Conservation (phyloP, 1,140 invertebrate genomes). For the Popillia japonica region DNA sequence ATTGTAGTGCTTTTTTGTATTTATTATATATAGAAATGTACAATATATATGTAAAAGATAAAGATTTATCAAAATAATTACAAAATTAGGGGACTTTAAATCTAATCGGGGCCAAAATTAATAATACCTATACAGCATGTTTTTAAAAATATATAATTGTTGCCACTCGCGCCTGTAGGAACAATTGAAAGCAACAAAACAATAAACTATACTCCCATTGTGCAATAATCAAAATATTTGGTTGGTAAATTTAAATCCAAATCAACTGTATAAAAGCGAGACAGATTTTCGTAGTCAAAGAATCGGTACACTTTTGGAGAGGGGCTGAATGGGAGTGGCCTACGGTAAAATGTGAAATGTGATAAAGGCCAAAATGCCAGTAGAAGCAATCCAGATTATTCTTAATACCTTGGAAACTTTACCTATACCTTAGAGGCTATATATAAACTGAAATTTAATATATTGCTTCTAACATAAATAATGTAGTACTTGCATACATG, state of each 20-base stretch:
- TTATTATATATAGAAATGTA: no score
- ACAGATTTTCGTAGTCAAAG: constrained; percentile 9
- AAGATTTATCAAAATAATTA: no score
- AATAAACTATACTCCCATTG: not conserved
- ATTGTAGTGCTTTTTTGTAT: not conserved
- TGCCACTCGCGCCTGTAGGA: no score
- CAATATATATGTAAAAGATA: no score
- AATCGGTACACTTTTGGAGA: not conserved
- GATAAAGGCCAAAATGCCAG: constrained; percentile 19
- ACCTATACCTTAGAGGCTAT: not conserved
- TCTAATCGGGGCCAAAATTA: no score
- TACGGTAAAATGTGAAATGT: constrained; percentile 25
- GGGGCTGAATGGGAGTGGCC: constrained; percentile 17
- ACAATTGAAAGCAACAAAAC: no score
- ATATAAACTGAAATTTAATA: no score
- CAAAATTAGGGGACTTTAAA: no score
- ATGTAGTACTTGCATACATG: no score
- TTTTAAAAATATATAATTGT: no score
- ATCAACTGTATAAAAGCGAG: not conserved
- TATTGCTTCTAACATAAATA: no score
- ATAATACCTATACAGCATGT: no score
- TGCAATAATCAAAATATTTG: constrained; percentile 33
- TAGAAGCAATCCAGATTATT: constrained; percentile 22
- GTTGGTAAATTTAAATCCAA: constrained; percentile 29
- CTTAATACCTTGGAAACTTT: constrained; percentile 13